A percentile compares a stretch with the other conserved stretches of the same genome.
phyloP scores from a whole-genome alignment of 2,113 vertebrate species.

The Sylvia atricapilla region DNA sequence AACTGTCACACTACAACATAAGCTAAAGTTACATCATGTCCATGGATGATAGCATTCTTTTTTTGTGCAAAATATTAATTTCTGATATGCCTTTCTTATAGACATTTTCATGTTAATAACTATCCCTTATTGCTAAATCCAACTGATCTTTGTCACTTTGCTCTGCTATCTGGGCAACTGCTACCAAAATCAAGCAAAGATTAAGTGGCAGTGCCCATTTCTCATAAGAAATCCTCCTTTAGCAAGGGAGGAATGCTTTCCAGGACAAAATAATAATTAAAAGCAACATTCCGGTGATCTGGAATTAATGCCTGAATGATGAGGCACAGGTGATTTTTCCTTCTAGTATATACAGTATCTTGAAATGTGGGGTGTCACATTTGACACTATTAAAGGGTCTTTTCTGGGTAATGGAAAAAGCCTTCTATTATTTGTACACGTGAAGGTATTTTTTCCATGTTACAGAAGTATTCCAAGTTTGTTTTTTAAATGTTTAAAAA shows the following conservation, averaged over 20 bases:
- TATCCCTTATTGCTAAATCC: background rate
- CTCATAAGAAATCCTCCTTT: background rate
- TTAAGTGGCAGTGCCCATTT: background rate
- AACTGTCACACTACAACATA: background rate
- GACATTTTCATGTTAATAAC: background rate
- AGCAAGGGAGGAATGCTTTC: background rate
- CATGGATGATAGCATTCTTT: background rate
- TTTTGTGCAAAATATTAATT: background rate
- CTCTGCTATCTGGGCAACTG: background rate
- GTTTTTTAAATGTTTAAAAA: background rate
- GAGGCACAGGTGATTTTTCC: background rate
- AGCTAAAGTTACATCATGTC: background rate
- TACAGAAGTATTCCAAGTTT: background rate
- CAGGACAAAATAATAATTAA: background rate
- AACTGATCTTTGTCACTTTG: background rate
- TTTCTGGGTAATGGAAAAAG: background rate
- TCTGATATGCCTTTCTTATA: background rate
- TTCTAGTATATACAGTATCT: background rate
- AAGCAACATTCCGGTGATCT: background rate
- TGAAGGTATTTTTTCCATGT: fast-evolving
- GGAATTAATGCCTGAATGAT: background rate
- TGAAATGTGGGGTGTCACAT: background rate
- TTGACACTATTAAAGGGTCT: background rate
- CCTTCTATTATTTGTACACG: background rate
- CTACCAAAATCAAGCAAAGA: background rate